Evolutionary conservation across 2,888 invertebrate genomes (phyloP), one percentile per base, ranked within the genome.

Genomic region (Cetonia aurata): DNA sequence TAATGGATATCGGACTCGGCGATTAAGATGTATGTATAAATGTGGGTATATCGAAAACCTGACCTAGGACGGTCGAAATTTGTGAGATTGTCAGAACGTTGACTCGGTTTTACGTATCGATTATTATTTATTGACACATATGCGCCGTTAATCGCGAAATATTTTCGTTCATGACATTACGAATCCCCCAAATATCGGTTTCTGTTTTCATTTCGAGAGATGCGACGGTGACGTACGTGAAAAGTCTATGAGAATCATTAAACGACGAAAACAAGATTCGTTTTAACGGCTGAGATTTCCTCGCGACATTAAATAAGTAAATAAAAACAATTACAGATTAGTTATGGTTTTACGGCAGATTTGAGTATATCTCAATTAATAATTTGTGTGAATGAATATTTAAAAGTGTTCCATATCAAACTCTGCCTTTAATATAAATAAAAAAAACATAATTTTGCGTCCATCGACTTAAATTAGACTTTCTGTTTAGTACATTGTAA

Each of bases 61-160:
- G 62, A 62, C 62, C 62, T 62, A 62, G 62, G 62, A 62, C 62
- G 48, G 62, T 33, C 33, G 33, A 62, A 62, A 62, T 62, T 62
- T n/a, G 50, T 62, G 48, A 62, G 55, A 55, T 55, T 31, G 55
- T 13, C 31, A 25, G 62, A 62, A 62, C 62, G 37, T 62, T 62
- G 62, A 62, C 62, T 62, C 62, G 62, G 12, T 31, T 62, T 62
- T 33, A 62, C 62, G 62, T 50, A 48, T 50, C 48, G 62, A 50
- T 62, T 62, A 62, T 37, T 62, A 62, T 62, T 62, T 62, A 62
- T 50, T 50, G 62, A 62, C 48, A 37, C 15, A 15, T 25, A 33
- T 50, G 33, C 55, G 13, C 3, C 55, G 31, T 55, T 33, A 13
- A 55, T 31, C 55, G 33, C 19, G 9, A 25, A 53, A 55, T 33